Evolutionary conservation across 2,797 vertebrate genomes (phyloP), one percentile per base, ranked within the genome.

Genomic region (Hydrophis major): DNA sequence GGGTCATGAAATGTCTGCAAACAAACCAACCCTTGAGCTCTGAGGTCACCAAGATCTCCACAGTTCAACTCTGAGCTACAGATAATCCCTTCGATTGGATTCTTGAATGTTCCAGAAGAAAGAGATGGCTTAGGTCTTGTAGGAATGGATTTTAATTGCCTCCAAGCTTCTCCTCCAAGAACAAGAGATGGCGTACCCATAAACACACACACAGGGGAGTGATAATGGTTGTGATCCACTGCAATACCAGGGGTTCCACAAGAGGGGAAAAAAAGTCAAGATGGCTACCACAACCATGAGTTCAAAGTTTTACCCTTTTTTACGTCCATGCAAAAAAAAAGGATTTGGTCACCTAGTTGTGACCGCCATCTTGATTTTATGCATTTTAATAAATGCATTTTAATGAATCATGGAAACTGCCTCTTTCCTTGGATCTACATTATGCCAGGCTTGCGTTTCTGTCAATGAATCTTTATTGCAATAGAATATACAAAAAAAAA

Each of bases 391-490:
- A 28, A 53, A 53, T 10, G 22, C 4, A 74, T 74, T 37, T 37
- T 32, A 74, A 74, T 0, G 66, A 66, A 18, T 50, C 6, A 0
- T 8, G 37, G 27, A 60, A 47, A 60, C 37, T 28, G 8, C 27
- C 6, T 37, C 78, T 59, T 4, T 28, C 25, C 25, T 47, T 13
- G n/a, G 4, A 86, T 27, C 2, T 13, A 86, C 10, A 66, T 87
- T 83, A 60, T 18, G 3, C 78, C 0, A 0, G 0, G 22, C n/a
- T 89, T 66, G 93, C 50, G 37, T 86, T 86, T 92, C 94, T 1
- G 0, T 90, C 94, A 94, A 91, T 69, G 94, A 94, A 83, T 92
- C 97, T 98, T 98, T 98, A 98, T 98, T 98, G 93, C 96, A 96
- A 93, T 8, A 56, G 95, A 95, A 96, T 93, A 96, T 93, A 95